phyloP scores from a whole-genome alignment of 2,888 invertebrate genomes.

The Oxytorus armatus region DNA sequence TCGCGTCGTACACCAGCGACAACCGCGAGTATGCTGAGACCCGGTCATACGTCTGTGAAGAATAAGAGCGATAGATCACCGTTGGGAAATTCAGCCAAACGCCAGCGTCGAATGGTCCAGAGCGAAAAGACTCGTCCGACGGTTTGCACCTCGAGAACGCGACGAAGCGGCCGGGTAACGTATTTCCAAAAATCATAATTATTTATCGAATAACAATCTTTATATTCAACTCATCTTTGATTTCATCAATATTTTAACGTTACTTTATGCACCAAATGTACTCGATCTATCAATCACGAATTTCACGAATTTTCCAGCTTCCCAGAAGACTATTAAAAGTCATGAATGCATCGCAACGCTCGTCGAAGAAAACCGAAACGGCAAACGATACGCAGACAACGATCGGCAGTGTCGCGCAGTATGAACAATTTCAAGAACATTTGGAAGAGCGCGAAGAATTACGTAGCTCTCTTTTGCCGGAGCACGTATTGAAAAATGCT shows the following conservation, averaged over 20 bases:
- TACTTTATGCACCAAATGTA: too few relatives aligned
- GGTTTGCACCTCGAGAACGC: slow-evolving; percentile 69
- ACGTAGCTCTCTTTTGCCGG: slow-evolving; percentile 86
- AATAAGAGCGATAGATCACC: slow-evolving; percentile 74
- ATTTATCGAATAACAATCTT: too few relatives aligned
- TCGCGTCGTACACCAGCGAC: slow-evolving; percentile 77
- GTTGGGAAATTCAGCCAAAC: slow-evolving; percentile 69
- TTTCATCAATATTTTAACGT: too few relatives aligned
- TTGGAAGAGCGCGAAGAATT: slow-evolving; percentile 85
- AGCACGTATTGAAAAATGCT: slow-evolving; percentile 78
- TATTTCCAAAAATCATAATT: background rate
- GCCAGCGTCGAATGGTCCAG: slow-evolving; percentile 72
- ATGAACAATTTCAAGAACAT: slow-evolving; percentile 85
- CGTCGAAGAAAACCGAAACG: slow-evolving; percentile 36
- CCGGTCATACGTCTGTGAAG: slow-evolving; percentile 75
- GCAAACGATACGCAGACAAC: slow-evolving; percentile 58
- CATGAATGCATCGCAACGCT: slow-evolving; percentile 53
- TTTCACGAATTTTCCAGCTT: slow-evolving; percentile 40
- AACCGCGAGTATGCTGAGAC: slow-evolving; percentile 73
- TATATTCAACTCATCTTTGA: too few relatives aligned
- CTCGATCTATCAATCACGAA: background rate
- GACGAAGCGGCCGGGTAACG: slow-evolving; percentile 74
- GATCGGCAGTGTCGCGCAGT: slow-evolving; percentile 72
- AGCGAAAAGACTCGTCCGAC: slow-evolving; percentile 72
- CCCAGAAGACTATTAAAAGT: slow-evolving; percentile 59